A percentile compares a stretch with the other conserved stretches of the same genome.
Evolutionary conservation across 2,113 vertebrate species (phyloP).

Genomic region (Gobiocypris rarus): DNA sequence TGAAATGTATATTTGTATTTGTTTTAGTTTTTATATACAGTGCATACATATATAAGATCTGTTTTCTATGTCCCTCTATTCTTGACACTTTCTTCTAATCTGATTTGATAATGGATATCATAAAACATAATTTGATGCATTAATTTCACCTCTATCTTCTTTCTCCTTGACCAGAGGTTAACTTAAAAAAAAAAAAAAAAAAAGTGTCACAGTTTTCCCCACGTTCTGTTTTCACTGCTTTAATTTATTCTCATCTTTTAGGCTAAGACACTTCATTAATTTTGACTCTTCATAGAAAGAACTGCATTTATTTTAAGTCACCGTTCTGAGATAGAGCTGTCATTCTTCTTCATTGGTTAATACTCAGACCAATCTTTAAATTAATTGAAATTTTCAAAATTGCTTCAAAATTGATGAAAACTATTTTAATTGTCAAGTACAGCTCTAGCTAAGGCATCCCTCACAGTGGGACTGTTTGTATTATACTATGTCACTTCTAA

Average conservation of each 20-base stretch:
- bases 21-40: too few species aligned
- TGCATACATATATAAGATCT: too few species aligned
- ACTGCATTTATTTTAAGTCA: neutral
- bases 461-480: conserved; percentile 12
- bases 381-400: neutral
- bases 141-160: neutral
- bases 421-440: conserved; percentile 1
- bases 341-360: conserved; percentile 6
- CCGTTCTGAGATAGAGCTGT: neutral
- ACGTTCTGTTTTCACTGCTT: neutral
- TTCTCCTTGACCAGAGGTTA: conserved; percentile 22
- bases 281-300: conserved; percentile 1
- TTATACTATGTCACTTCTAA: neutral
- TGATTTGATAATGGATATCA: neutral
- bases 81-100: neutral
- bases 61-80: neutral
- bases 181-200: neutral
- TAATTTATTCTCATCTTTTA: conserved; percentile 2
- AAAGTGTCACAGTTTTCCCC: too few species aligned
- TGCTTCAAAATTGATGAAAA: conserved; percentile 9
- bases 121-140: neutral
- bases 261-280: conserved; percentile 6
- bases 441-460: neutral
- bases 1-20: too few species aligned
- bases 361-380: neutral